phyloP scores from a whole-genome alignment of 2,797 vertebrate genomes.

The Danio albolineatus region DNA sequence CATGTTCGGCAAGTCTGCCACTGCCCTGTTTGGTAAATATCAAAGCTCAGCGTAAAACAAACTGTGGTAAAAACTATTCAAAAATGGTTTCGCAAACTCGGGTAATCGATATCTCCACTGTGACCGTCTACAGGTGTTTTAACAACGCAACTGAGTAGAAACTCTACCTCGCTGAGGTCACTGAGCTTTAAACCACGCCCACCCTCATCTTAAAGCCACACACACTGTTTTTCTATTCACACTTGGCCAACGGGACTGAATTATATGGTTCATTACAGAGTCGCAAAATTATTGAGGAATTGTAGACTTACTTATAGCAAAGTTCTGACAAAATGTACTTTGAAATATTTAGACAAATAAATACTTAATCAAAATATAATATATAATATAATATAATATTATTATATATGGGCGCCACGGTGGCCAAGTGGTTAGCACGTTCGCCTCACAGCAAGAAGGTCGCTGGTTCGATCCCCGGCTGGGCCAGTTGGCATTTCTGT shows the following conservation, averaged over 20 bases:
- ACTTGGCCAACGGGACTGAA: neutral
- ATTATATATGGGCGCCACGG: too few relatives aligned
- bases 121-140: slow-evolving; percentile 14
- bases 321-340: too few relatives aligned
- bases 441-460: too few relatives aligned
- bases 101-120: neutral
- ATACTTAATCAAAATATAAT: too few relatives aligned
- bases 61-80: neutral
- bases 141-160: slow-evolving; percentile 11
- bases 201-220: neutral
- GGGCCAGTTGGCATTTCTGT: too few relatives aligned
- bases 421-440: too few relatives aligned
- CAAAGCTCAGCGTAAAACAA: neutral
- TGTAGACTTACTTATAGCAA: too few relatives aligned
- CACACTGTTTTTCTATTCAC: slow-evolving; percentile 4
- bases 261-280: neutral
- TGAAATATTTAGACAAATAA: too few relatives aligned
- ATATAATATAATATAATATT: too few relatives aligned
- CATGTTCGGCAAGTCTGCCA: slow-evolving; percentile 39
- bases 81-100: neutral
- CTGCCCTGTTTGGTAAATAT: neutral
- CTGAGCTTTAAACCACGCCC: slow-evolving; percentile 12
- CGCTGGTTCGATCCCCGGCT: too few relatives aligned
- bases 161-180: slow-evolving; percentile 45
- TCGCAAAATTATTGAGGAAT: neutral